phyloP scores from a whole-genome alignment of 2,888 invertebrate species.

The Celastrina argiolus region DNA sequence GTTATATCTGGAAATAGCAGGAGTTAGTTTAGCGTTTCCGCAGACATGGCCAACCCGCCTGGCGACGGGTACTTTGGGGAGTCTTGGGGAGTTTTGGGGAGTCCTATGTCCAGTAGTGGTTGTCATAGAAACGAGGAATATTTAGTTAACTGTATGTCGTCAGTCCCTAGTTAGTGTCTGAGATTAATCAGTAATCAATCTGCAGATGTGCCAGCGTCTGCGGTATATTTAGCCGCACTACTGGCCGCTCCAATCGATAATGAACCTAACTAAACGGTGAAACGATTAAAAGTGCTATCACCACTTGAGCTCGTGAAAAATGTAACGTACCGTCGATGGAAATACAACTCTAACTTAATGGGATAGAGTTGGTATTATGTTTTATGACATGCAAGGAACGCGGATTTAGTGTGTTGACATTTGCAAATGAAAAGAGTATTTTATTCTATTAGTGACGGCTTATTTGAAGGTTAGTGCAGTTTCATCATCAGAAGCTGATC shows the following conservation, averaged over 20 bases:
- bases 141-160: not conserved
- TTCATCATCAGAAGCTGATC: not conserved
- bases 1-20: no score
- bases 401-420: conserved; percentile 62
- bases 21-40: no score
- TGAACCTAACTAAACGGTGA: conserved; percentile 43
- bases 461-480: not conserved
- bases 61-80: no score
- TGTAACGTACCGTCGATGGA: conserved; percentile 38
- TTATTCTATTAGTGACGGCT: conserved; percentile 27
- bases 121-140: no score
- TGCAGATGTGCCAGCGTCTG: conserved; percentile 62
- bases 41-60: no score
- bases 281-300: conserved; percentile 36
- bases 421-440: conserved; percentile 56
- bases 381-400: conserved; percentile 46
- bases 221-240: conserved; percentile 68
- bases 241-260: conserved; percentile 48
- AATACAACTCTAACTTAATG: conserved; percentile 47
- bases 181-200: conserved; percentile 74
- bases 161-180: conserved; percentile 37
- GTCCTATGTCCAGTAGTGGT: no score
- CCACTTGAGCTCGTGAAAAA: conserved; percentile 45
- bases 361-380: conserved; percentile 34
- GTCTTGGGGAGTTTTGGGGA: no score